Evolutionary conservation across 30 jellyfish, hydroid and myxozoan species (phyloP).

Genomic region (Catostylus mosaicus): DNA sequence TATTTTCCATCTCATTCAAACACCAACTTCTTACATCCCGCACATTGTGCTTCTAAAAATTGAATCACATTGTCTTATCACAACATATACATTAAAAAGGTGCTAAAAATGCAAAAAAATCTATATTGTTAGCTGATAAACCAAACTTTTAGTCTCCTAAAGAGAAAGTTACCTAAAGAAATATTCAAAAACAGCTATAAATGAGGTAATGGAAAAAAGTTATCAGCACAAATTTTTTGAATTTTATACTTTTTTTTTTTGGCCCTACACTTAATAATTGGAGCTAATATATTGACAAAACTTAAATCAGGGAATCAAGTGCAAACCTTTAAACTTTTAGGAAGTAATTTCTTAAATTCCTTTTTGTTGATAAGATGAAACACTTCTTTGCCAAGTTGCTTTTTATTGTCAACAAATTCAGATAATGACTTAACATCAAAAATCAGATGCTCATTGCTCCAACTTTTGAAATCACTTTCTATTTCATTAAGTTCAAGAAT

Average conservation of each 20-base stretch:
- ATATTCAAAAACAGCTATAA: no score
- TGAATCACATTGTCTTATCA: constrained; percentile 13
- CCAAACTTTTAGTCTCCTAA: no score
- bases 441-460: constrained; percentile 11
- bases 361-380: constrained; percentile 76
- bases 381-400: constrained; percentile 66
- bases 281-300: no score
- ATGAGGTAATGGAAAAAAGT: no score
- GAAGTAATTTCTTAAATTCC: constrained; percentile 85
- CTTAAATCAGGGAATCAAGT: not conserved
- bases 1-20: constrained; percentile 68
- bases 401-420: constrained; percentile 60
- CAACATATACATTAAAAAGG: no score
- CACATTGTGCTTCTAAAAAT: constrained; percentile 68
- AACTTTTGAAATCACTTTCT: constrained; percentile 25
- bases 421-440: constrained; percentile 50
- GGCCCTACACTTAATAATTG: not conserved
- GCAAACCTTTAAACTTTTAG: constrained; percentile 74
- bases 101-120: no score
- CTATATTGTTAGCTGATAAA: no score
- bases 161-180: no score
- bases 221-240: not conserved
- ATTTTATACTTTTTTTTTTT: not conserved
- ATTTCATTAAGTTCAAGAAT: constrained; percentile 17
- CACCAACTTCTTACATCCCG: constrained; percentile 92